Evolutionary conservation across 1,140 invertebrate species (phyloP), one percentile per base, ranked within the genome.

Genomic region (Notospermus geniculatus): DNA sequence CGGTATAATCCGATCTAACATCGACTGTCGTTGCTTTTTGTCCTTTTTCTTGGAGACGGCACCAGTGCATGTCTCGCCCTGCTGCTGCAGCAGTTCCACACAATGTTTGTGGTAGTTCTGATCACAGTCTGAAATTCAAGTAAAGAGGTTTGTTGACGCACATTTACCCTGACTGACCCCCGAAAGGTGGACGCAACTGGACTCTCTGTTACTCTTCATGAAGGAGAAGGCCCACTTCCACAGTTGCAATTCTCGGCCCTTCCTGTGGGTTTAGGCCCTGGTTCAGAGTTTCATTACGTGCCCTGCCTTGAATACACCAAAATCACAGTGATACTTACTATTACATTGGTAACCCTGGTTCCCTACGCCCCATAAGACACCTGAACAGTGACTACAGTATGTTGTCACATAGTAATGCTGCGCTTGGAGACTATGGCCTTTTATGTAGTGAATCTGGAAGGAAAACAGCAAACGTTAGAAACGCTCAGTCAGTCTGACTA

Each of bases 341-440:
- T 87, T 86, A 83, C 93, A 96, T 71, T 92, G 89, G 84, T 91
- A 95, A 64, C 93, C 93, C 83, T 97, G 94, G 61, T 91, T 91
- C 69, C 91, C 92, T 59, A 97, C 89, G 54, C 95, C 95, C 85
- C 92, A 93, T 67, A 98, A 90, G 67, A 95, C 89, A 69, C 88
- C 85, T 73, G 92, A 89, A 83, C 95, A 98, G 82, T 93, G 89
- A 84, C 93, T 92, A 79, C 95, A 98, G 78, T 90, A 88, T 57
- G 90, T 93, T 63, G 94, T 89, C 66, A 88, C 90, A 74, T 88
- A 91, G 83, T 96, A 91, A 81, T 94, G 91, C 76, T 92, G 88
- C 63, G 90, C 87, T 66, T 88, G 87, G 78, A 95, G 92, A 80
- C 93, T 89, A 85, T 98, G 95, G 29, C 93, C 93, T 64, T 73